Evolutionary conservation across 2,888 invertebrate genomes (phyloP).

Genomic region (Brenthis hecate): DNA sequence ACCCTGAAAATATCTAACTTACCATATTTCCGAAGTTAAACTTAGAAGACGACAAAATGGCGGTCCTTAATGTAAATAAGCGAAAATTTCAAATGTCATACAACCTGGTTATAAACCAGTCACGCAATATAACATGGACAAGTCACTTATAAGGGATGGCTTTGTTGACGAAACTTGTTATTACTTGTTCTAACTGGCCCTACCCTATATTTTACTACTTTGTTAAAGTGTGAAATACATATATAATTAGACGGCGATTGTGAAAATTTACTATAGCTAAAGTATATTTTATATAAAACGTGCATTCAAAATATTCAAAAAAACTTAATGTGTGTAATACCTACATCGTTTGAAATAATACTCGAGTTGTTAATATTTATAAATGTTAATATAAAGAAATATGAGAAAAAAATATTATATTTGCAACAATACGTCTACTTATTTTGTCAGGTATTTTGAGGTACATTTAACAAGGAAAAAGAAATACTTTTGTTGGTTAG

Average conservation of each 20-base stretch:
- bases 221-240: conserved; percentile 29
- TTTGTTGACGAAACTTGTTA: conserved; percentile 31
- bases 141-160: conserved; percentile 39
- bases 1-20: not conserved
- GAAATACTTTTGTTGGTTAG: not conserved
- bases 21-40: not conserved
- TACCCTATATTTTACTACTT: conserved; percentile 37
- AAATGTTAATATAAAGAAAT: not conserved
- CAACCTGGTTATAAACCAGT: conserved; percentile 31
- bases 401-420: not conserved
- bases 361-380: too few species aligned
- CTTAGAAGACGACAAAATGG: conserved; percentile 39
- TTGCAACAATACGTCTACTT: not conserved
- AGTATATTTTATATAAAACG: not conserved
- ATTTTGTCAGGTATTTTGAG: not conserved
- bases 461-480: not conserved
- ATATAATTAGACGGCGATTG: conserved; percentile 30
- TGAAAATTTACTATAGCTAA: conserved; percentile 17
- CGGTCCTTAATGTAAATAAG: conserved; percentile 9
- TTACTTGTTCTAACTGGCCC: conserved; percentile 36
- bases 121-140: conserved; percentile 34
- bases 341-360: too few species aligned
- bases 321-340: too few species aligned
- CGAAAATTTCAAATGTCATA: conserved; percentile 28
- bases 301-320: too few species aligned